Conservation (phyloP, 2,113 vertebrate genomes). For the Anhinga rufa region DNA sequence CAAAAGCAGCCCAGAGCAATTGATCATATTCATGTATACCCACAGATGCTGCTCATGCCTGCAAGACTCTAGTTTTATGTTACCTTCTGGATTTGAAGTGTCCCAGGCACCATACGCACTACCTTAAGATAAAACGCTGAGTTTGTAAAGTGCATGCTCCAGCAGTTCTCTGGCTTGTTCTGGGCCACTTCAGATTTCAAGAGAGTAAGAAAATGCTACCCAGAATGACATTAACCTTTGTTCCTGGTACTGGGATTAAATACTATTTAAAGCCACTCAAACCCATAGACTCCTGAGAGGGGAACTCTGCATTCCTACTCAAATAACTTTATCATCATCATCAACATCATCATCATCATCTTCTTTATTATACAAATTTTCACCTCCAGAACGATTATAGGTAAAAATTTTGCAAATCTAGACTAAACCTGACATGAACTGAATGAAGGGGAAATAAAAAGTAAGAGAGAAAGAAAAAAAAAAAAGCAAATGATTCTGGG, state of each 20-base stretch:
- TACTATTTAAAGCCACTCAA: not conserved
- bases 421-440: not conserved
- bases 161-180: not conserved
- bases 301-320: not conserved
- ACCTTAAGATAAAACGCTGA: not conserved
- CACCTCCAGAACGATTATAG: not conserved
- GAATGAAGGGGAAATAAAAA: not conserved
- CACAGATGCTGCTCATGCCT: not conserved
- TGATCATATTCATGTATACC: not conserved
- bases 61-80: not conserved
- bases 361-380: not conserved
- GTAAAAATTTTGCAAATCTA: not conserved
- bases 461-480: not conserved
- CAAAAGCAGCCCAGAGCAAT: not conserved
- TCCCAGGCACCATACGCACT: not conserved
- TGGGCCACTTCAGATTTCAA: not conserved
- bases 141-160: not conserved
- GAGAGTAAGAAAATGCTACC: not conserved
- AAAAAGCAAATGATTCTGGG: not conserved
- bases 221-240: not conserved
- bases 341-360: too few relatives aligned
- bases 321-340: not conserved
- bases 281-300: not conserved
- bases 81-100: not conserved
- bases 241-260: not conserved